Base-by-base conservation (phyloP, 2,113 vertebrate species). In the Ctenodactylus gundi region DNA sequence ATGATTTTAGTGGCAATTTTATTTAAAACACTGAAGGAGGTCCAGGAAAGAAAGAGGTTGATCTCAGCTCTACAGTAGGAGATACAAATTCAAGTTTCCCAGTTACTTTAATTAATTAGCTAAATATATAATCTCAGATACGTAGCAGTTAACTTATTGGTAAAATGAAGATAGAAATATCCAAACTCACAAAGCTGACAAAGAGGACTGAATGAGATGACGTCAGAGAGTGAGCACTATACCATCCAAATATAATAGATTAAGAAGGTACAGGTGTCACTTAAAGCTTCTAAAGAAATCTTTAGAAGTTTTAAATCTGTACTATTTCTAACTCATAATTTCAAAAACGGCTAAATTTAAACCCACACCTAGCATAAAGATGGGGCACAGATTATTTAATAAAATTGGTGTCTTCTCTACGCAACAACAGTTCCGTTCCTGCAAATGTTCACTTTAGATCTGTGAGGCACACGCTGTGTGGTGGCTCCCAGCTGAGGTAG, bases 371-470 rank as follows among this genome's bases (percentile, higher is more conserved):
- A 84, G 46, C 13, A 3, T 31, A 75, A 58, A 44, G 6, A 17
- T 14, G 1, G 25, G 23, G 10, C 23, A 49, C 1, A 77, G 34
- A 57, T 31, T 27, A 57, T 31, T 65, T 55, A 51, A 13, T 34
- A 15, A 51, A 2, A 15, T 6, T 13, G 25, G 75, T 36, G 31
- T 9, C 23, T 31, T 65, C 44, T n/a, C 3, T 3, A 0, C 34
- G 72, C 44, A 60, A 77, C 6, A 6, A n/a, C 12, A 2, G 4
- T 27, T 34, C 17, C 20, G 51, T 25, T 53, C 55, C 23, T 3
- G 39, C 29, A 7, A 6, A 15, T 0, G 1, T 39, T 44, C 23
- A 12, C 0, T 1, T n/a, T 67, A n/a, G 27, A 31, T 7, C 60
- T 7, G 14, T 3, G 44, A 13, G 57, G 11, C 20, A 6, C 0